A percentile compares a stretch with the other conserved stretches of the same genome.
phyloP scores from a whole-genome alignment of 2,888 invertebrate species.

The Drosophila paranaensis region DNA sequence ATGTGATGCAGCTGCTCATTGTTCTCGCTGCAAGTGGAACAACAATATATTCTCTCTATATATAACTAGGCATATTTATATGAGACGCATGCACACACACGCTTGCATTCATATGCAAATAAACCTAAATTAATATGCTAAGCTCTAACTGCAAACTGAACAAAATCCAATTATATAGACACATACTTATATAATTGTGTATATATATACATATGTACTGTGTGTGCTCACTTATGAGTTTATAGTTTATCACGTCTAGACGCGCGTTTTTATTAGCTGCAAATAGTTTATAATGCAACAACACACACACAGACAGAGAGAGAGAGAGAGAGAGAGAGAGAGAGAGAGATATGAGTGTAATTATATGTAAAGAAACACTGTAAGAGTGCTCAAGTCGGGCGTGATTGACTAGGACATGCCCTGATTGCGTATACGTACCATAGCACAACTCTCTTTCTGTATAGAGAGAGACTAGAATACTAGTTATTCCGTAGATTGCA shows the following conservation, averaged over 20 bases:
- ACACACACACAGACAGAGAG: neutral
- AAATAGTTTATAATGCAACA: conserved; percentile 37
- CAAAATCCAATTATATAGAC: conserved; percentile 16
- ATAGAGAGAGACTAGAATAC: too few relatives aligned
- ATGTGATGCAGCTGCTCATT: conserved; percentile 2
- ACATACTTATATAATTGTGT: neutral
- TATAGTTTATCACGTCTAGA: conserved; percentile 78
- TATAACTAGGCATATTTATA: neutral
- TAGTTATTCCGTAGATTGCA: too few relatives aligned
- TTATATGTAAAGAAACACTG: neutral
- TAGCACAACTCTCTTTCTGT: too few relatives aligned
- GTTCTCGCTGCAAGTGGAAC: conserved; percentile 8
- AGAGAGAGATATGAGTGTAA: neutral
- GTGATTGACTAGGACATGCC: neutral
- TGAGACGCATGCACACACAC: neutral
- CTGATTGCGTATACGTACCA: neutral
- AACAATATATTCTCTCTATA: neutral
- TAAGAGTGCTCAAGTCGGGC: neutral
- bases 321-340: neutral
- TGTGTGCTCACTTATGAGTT: conserved; percentile 21
- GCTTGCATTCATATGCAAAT: neutral
- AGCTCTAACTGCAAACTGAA: conserved; percentile 15
- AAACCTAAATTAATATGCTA: conserved; percentile 31
- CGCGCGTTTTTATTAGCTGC: conserved; percentile 56
- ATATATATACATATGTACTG: neutral